Evolutionary conservation across 2,113 vertebrate genomes (phyloP).

Genomic region (Suricata suricatta): DNA sequence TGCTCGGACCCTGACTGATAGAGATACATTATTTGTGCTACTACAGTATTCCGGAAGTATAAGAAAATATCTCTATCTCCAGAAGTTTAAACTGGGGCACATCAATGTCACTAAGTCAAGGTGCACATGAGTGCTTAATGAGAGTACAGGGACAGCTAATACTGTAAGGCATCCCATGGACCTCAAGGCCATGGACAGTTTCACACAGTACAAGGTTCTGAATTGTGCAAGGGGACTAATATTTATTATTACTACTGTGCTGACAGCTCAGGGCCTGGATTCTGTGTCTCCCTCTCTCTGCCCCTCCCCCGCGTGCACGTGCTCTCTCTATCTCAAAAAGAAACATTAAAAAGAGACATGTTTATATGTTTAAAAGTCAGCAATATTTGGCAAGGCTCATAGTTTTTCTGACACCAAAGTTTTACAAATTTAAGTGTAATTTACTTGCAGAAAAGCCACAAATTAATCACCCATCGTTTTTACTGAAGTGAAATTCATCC

Average conservation of each 20-base stretch:
- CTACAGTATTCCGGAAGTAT: background rate
- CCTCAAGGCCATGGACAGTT: background rate
- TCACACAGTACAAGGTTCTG: background rate
- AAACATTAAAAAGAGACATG: background rate
- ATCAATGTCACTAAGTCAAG: background rate
- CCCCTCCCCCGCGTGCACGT: no score
- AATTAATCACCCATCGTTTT: constrained; percentile 5
- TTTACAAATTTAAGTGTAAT: constrained; percentile 30
- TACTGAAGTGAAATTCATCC: constrained; percentile 30
- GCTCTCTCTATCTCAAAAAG: no score
- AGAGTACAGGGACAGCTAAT: background rate
- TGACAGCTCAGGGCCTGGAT: no score
- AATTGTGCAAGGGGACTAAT: background rate
- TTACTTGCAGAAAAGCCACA: constrained; percentile 9
- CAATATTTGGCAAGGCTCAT: background rate
- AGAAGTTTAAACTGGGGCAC: background rate
- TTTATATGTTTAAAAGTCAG: constrained; percentile 15
- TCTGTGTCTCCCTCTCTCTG: no score
- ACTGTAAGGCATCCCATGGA: background rate
- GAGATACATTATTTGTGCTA: background rate
- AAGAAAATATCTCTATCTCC: background rate
- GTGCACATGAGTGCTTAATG: background rate
- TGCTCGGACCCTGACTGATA: background rate
- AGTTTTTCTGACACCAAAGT: background rate
- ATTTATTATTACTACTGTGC: background rate